Percentiles rank a stretch among this genome's conserved stretches.
These are phyloP conservation scores for Tenualosa thibaudeaui DNA, from an alignment of 2,797 vertebrate genomes.

Conservation along the genomic window DNA sequence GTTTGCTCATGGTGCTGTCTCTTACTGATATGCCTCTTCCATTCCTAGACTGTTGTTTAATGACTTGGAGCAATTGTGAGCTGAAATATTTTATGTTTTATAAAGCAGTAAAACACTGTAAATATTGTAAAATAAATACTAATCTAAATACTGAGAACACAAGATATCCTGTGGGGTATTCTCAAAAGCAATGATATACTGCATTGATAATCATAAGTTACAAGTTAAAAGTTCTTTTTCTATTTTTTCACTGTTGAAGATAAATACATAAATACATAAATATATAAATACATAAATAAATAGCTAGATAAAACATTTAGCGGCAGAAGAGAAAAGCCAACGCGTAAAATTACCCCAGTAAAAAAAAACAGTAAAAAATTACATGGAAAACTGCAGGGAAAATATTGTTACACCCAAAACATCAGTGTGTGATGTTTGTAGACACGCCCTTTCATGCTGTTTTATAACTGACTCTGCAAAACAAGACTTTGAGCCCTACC, in stretches of 20 bases:
- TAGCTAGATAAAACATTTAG: background rate
- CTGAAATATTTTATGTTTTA: background rate
- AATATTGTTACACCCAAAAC: conserved; percentile 16
- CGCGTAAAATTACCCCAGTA: background rate
- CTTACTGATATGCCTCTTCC: background rate
- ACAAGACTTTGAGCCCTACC: background rate
- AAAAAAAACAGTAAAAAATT: background rate
- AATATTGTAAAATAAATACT: too few relatives aligned
- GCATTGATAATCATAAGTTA: too few relatives aligned
- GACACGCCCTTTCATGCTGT: background rate
- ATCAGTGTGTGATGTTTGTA: background rate
- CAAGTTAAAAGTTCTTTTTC: too few relatives aligned
- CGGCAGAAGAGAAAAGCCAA: background rate
- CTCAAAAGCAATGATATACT: too few relatives aligned
- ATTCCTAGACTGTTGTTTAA: background rate
- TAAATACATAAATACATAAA: too few relatives aligned
- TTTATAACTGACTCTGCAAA: conserved; percentile 9
- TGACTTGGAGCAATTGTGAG: background rate
- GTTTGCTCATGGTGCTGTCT: background rate
- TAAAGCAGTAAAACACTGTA: too few relatives aligned
- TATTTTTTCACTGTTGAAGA: too few relatives aligned
- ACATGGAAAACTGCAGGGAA: background rate
- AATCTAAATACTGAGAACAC: background rate
- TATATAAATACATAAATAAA: background rate
- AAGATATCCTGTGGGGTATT: background rate